phyloP scores from a whole-genome alignment of 2,888 invertebrate species.

The Caenorhabditis angaria region DNA sequence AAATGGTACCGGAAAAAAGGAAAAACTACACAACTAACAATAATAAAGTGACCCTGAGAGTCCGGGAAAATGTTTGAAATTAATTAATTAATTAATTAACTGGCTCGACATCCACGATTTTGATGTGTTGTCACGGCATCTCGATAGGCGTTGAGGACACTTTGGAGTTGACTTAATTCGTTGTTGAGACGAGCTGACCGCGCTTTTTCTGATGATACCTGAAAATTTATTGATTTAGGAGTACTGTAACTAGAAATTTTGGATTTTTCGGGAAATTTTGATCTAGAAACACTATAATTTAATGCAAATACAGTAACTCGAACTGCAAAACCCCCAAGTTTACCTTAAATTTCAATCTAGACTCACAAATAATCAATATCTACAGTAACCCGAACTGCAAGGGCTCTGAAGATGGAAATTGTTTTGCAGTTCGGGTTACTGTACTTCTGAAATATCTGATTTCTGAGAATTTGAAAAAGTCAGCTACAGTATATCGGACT shows the following conservation, averaged over 20 bases:
- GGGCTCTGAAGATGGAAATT: too few relatives aligned
- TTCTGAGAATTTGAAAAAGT: too few relatives aligned
- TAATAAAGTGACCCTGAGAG: neutral
- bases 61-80: too few relatives aligned
- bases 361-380: too few relatives aligned
- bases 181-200: slow-evolving; percentile 20
- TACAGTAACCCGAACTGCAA: too few relatives aligned
- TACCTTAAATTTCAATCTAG: too few relatives aligned
- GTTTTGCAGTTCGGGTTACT: too few relatives aligned
- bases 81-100: neutral
- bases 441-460: too few relatives aligned
- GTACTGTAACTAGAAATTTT: neutral
- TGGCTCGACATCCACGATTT: neutral
- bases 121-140: neutral
- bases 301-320: too few relatives aligned
- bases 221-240: slow-evolving; percentile 6
- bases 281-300: too few relatives aligned
- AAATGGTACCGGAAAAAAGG: neutral
- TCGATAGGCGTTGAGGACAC: neutral
- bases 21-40: neutral
- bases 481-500: too few relatives aligned
- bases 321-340: too few relatives aligned
- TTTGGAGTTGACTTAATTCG: slow-evolving; percentile 18
- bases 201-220: slow-evolving; percentile 29
- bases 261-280: neutral